Evolutionary conservation across 2,797 vertebrate genomes (phyloP).

Genomic region (Todus mexicanus): DNA sequence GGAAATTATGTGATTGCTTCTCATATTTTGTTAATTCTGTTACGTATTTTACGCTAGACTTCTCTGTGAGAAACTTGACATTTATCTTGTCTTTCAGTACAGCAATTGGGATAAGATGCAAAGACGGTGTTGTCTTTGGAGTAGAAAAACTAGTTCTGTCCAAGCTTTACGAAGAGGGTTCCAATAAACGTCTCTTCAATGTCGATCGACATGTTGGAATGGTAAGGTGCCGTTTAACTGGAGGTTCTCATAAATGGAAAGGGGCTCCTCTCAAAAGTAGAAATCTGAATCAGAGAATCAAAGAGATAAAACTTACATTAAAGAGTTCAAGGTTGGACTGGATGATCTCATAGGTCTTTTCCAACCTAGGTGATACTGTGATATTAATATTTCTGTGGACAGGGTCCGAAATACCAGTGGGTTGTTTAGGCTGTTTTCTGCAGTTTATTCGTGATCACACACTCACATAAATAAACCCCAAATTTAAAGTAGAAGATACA

Average conservation of each 20-base stretch:
- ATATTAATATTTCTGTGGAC: neutral
- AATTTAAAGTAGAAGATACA: neutral
- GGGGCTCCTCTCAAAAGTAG: neutral
- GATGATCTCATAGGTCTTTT: too few relatives aligned
- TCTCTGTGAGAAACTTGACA: neutral
- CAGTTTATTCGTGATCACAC: neutral
- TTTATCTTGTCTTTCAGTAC: constrained; percentile 80
- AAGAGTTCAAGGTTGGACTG: too few relatives aligned
- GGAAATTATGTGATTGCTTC: accelerated
- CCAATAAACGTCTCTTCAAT: constrained; percentile 98
- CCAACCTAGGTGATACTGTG: too few relatives aligned
- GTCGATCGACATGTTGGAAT: constrained; percentile 96
- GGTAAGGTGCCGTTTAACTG: constrained; percentile 79
- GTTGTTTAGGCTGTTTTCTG: neutral
- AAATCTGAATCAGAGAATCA: neutral
- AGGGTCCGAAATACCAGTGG: neutral
- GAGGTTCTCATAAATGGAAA: neutral
- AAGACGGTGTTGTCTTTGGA: constrained; percentile 95
- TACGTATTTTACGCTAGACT: accelerated
- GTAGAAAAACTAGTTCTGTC: constrained; percentile 97
- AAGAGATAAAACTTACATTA: neutral
- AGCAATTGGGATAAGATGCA: constrained; percentile 94
- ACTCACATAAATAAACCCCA: neutral
- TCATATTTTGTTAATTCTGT: neutral
- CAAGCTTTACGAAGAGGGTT: constrained; percentile 96